Evolutionary conservation across 2,797 vertebrate species (phyloP).

Genomic region (Sebastes iracundus): DNA sequence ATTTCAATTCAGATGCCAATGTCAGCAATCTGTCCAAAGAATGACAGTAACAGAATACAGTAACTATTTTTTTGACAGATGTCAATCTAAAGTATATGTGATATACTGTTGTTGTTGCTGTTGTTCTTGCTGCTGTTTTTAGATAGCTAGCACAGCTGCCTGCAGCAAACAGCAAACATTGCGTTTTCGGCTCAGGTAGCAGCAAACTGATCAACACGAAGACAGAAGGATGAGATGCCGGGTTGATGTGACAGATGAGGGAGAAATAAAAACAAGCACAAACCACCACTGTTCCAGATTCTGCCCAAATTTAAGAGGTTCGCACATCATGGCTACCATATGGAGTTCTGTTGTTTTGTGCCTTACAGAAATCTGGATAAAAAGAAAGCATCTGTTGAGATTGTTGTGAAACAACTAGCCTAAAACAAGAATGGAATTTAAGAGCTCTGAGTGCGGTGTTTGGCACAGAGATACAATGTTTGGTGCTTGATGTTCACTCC

Average conservation of each 20-base stretch:
- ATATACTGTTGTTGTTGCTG: neutral
- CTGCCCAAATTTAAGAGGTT: neutral
- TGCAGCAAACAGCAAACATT: neutral
- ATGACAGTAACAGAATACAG: neutral
- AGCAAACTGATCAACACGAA: neutral
- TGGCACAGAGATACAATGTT: neutral
- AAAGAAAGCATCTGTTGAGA: constrained; percentile 36
- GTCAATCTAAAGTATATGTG: neutral
- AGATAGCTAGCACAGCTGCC: neutral
- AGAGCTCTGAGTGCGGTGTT: neutral
- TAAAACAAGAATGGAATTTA: neutral
- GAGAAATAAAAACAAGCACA: neutral
- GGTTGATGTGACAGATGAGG: neutral
- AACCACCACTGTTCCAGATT: neutral
- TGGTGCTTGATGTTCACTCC: neutral
- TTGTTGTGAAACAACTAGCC: neutral
- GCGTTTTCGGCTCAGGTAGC: neutral
- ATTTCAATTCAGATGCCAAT: neutral
- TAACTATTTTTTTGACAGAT: neutral
- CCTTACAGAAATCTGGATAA: neutral
- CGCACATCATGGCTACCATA: constrained; percentile 1
- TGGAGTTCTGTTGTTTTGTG: neutral
- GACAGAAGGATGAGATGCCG: neutral
- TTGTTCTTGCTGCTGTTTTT: neutral
- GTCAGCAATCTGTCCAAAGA: neutral